Base-by-base conservation (phyloP, 2,113 vertebrate species). In the Ceyx cyanopectus region DNA sequence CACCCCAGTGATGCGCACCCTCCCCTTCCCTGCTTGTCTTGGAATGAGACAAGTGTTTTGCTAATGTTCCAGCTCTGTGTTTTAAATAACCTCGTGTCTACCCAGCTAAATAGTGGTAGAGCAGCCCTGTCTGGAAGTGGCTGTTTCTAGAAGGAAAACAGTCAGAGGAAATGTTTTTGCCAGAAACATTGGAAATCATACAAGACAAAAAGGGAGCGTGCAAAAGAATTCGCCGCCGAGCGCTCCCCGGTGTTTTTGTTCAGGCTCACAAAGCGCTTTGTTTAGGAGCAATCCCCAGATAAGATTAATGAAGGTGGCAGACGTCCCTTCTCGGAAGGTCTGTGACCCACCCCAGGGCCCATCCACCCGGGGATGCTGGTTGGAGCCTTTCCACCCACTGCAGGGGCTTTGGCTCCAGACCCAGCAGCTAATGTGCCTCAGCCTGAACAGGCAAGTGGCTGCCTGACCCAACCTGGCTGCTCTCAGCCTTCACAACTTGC, bases 131-230 rank as follows among this genome's bases (percentile, higher is more conserved):
- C 94, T 96, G 79, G 61, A 91, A 93, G 93, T 89, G 81, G 91
- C 72, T 96, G 87, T 81, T 94, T 95, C 81, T 91, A 92, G 89
- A 87, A 92, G 87, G 92, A 87, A 92, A 96, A 93, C 75, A 95
- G 87, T 89, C 87, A 83, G 91, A 94, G 92, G 94, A 95, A 96
- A 96, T 95, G 89, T 95, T 94, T 96, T 93, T 89, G 91, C 89
- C 94, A 96, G 89, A 90, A 94, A 92, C 4, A 21, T 20, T 94
- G 95, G 91, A 94, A 95, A 94, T 92, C 26, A 46, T 91, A 74
- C 93, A 95, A 92, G 93, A 80, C 72, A 77, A 87, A 96, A 94
- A 89, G 79, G 92, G 70, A 91, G 79, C 26, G 11, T 32, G 87
- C 22, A 8, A 57, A 81, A 85, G 72, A 91, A 93, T 82, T 46